Evolutionary conservation across 2,797 vertebrate species (phyloP), one percentile per base, ranked within the genome.

Genomic region (Darevskia nairensis): DNA sequence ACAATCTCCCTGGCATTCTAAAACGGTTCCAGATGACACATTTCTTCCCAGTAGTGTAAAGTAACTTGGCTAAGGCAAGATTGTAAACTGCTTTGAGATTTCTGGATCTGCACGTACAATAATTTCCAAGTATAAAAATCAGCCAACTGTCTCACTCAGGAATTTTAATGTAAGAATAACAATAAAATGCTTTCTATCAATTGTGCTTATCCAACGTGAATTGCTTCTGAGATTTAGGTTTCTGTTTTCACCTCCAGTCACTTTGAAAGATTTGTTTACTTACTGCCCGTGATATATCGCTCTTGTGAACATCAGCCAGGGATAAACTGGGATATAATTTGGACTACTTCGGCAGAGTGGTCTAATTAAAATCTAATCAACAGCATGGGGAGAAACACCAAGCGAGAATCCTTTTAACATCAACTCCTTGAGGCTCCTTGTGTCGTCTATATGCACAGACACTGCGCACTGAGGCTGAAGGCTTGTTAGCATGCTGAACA

Each of bases 291-390:
- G 85, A 89, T 69, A 80, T 82, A 46, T 80, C 93, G 39, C 90
- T 94, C 88, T 80, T 90, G 91, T 80, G 87, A 93, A 92, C 88
- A 92, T 80, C 72, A 92, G 89, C 80, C 86, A 50, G 89, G 90
- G 91, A 90, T 90, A 92, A 90, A 44, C 13, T 88, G 35, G 35
- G 77, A 86, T 88, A 84, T 88, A 93, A 93, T 90, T 93, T 89
- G 88, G 55, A 85, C 78, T 87, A 85, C 78, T 87, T 76, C 89
- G 94, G 89, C 93, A 95, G 61, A 91, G 88, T 80, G 80, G 85
- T 85, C 89, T 94, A 93, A 92, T 94, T 95, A 95, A 94, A 95
- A 93, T 90, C 89, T 94, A 93, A 94, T 93, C 81, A 91, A 74
- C 83, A 93, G 86, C 68, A 0, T 68, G 91, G 94, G 94, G 93